Base-by-base conservation (phyloP, 2,113 vertebrate genomes). In the Colaptes auratus region DNA sequence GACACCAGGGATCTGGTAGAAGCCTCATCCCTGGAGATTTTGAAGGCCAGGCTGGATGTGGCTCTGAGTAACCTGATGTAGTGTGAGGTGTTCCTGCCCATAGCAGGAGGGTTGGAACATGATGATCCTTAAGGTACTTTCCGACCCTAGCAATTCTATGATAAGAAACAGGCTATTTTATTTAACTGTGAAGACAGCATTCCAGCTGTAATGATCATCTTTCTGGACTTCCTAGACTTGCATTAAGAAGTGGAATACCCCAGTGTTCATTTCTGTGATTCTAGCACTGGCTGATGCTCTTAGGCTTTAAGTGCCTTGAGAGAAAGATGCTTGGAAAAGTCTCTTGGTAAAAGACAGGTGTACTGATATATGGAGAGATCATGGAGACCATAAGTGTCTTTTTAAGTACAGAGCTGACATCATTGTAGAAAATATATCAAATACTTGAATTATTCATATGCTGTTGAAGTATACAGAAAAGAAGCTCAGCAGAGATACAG, bases 401-500 rank as follows among this genome's bases (percentile, higher is more conserved):
- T 89, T 78, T 65, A 85, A 94, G 82, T 82, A 55, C 27, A 88
- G 76, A 81, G 59, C 56, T 88, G 80, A 93, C 2, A 30, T 94
- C 82, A 88, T 27, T 80, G 73, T 69, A 63, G 76, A 85, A 95
- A 86, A 94, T 81, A 52, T 74, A 86, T 78, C 42, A 78, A 65
- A 65, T 88, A 42, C 50, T 93, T 94, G 91, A 94, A 95, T 95
- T 93, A 96, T 95, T 94, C 91, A 93, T 94, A 19, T 72, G 80
- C 90, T 93, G 55, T 88, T 88, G 66, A 84, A 91, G 66, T 86
- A 88, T 90, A 65, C 76, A 90, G 91, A 89, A 90, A 79, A 39
- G 72, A 77, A 91, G 65, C 94, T 93, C 70, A 88, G 88, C 90
- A 95, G 73, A 88, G 93, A 88, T 92, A 88, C 95, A 95, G 94